A percentile compares a stretch with the other conserved stretches of the same genome.
Evolutionary conservation across 2,888 invertebrate species (phyloP).

Genomic region (Sminthurides aquaticus): DNA sequence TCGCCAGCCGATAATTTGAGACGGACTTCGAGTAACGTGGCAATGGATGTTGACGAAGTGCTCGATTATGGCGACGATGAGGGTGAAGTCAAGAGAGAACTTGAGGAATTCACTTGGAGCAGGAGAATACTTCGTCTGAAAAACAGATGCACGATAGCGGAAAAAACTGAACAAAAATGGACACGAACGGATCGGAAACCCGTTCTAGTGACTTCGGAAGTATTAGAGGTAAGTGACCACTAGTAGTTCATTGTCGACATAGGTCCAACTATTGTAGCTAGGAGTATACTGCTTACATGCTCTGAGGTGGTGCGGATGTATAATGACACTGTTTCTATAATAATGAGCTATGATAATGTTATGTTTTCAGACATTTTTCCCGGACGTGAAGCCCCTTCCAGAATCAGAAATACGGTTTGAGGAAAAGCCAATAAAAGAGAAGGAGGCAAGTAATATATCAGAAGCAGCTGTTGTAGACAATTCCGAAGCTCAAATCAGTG

Average conservation of each 20-base stretch:
- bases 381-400: slow-evolving; percentile 33
- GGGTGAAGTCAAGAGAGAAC: slow-evolving; percentile 26
- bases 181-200: slow-evolving; percentile 18
- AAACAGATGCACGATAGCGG: slow-evolving; percentile 22
- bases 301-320: not conserved
- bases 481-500: not conserved
- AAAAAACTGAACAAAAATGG: slow-evolving; percentile 22
- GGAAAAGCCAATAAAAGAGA: slow-evolving; percentile 16
- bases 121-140: slow-evolving; percentile 33
- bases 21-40: too few species aligned
- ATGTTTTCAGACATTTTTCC: slow-evolving; percentile 21
- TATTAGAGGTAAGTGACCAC: slow-evolving; percentile 28
- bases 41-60: slow-evolving; percentile 34
- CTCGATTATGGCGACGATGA: slow-evolving; percentile 42
- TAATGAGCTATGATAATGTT: not conserved
- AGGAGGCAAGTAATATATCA: not conserved
- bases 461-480: not conserved
- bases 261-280: too few species aligned
- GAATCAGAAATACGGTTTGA: slow-evolving; percentile 32
- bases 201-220: slow-evolving; percentile 29
- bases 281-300: too few species aligned
- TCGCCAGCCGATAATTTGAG: not conserved
- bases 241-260: too few species aligned
- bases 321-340: not conserved
- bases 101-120: slow-evolving; percentile 34